phyloP scores from a whole-genome alignment of 2,888 invertebrate species.

The Leistus spinibarbis region DNA sequence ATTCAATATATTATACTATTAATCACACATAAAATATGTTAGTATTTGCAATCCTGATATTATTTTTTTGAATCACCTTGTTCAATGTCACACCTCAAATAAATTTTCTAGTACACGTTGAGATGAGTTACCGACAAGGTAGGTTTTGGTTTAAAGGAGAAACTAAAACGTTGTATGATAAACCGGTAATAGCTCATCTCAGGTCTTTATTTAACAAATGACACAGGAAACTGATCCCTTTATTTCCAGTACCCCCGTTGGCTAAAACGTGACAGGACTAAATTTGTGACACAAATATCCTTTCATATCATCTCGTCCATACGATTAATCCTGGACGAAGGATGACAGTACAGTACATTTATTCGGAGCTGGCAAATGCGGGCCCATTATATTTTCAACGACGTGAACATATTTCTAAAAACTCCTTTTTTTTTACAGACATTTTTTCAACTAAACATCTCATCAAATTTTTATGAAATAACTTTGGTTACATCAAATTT shows the following conservation, averaged over 20 bases:
- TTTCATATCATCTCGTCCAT: conserved; percentile 11
- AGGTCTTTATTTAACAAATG: conserved; percentile 10
- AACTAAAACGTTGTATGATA: background rate
- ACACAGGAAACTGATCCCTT: background rate
- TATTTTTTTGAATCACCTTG: no score
- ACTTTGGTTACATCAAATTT: background rate
- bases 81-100: no score
- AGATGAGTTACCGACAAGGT: no score
- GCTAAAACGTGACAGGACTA: conserved; percentile 6
- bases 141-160: background rate
- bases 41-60: no score
- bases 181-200: no score
- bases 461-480: background rate
- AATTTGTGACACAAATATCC: conserved; percentile 10
- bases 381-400: background rate
- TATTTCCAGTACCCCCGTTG: background rate
- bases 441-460: background rate
- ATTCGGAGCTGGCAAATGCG: background rate
- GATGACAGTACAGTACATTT: conserved; percentile 6
- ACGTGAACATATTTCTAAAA: background rate
- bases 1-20: no score
- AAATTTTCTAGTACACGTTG: no score
- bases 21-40: no score
- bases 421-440: background rate
- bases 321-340: conserved; percentile 3